Percentiles rank a stretch among this genome's conserved stretches.
Conservation (phyloP, 2,888 invertebrate species). For the Pilophorus perplexus region DNA sequence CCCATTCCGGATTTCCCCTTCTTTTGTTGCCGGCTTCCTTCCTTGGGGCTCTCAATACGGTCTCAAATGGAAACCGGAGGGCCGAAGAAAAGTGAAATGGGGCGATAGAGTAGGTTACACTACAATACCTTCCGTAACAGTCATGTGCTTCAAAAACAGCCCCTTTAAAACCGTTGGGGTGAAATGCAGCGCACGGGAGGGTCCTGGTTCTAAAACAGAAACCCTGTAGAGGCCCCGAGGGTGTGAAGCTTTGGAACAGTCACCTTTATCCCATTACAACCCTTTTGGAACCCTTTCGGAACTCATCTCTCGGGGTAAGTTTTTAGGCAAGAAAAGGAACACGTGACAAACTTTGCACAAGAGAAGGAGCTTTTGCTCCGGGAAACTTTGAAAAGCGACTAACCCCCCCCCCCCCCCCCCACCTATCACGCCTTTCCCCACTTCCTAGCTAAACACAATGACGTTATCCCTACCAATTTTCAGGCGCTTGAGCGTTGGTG, state of each 20-base stretch:
- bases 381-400: not conserved
- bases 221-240: conserved; percentile 20
- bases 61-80: conserved; percentile 6
- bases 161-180: conserved; percentile 2
- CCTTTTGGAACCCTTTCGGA: not conserved
- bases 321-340: conserved; percentile 23
- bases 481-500: conserved; percentile 3
- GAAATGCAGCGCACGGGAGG: not conserved
- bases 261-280: conserved; percentile 20
- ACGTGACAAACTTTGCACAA: conserved; percentile 20
- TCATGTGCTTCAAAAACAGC: not conserved
- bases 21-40: conserved; percentile 21
- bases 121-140: conserved; percentile 27
- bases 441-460: conserved; percentile 9
- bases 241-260: not conserved
- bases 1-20: conserved; percentile 3
- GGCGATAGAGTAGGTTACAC: not conserved
- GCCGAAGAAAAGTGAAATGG: not conserved
- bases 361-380: not conserved
- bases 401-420: conserved; percentile 4
- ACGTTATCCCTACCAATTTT: conserved; percentile 27
- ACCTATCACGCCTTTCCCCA: not conserved
- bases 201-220: conserved; percentile 33
- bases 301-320: not conserved
- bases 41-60: conserved; percentile 19